phyloP scores from a whole-genome alignment of 30 jellyfish, hydroid and myxozoan genomes.

The Haliclystus octoradiatus region DNA sequence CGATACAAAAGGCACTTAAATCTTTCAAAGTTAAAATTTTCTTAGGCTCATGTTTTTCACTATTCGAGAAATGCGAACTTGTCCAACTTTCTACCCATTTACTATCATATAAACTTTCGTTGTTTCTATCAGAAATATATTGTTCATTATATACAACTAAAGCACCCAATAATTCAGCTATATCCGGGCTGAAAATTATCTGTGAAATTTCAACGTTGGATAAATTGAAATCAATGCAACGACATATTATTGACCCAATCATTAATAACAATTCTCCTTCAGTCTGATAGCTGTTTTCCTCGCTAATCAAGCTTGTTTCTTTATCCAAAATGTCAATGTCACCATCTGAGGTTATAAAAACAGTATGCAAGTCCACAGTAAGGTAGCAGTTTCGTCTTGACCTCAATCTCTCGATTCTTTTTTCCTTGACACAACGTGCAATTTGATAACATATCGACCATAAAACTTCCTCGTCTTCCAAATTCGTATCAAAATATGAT shows the following conservation, averaged over 20 bases:
- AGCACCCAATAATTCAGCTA: conserved; percentile 66
- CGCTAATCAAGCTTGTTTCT: conserved; percentile 8
- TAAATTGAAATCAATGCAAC: conserved; percentile 51
- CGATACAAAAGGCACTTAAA: conserved; percentile 64
- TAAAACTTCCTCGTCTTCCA: conserved; percentile 77
- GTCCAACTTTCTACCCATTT: conserved; percentile 36
- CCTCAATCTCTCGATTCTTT: conserved; percentile 34
- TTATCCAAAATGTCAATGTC: conserved; percentile 28
- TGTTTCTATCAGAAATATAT: conserved; percentile 32
- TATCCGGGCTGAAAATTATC: conserved; percentile 32
- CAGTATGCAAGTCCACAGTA: conserved; percentile 26
- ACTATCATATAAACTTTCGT: conserved; percentile 79
- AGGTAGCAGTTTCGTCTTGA: conserved; percentile 21
- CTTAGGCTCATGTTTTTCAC: conserved; percentile 10
- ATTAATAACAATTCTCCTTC: conserved; percentile 56
- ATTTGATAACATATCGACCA: conserved; percentile 73
- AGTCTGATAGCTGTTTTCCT: conserved; percentile 14
- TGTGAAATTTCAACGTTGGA: conserved; percentile 17
- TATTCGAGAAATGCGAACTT: conserved; percentile 6
- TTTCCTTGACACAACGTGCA: conserved; percentile 12
- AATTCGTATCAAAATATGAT: conserved; percentile 51
- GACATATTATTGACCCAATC: conserved; percentile 49
- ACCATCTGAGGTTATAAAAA: conserved; percentile 42
- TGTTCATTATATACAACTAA: neutral
- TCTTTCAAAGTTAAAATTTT: conserved; percentile 55